Percentiles rank a stretch among this genome's conserved stretches.
phyloP scores from a whole-genome alignment of 2,797 vertebrate genomes.

The Chanos chanos region DNA sequence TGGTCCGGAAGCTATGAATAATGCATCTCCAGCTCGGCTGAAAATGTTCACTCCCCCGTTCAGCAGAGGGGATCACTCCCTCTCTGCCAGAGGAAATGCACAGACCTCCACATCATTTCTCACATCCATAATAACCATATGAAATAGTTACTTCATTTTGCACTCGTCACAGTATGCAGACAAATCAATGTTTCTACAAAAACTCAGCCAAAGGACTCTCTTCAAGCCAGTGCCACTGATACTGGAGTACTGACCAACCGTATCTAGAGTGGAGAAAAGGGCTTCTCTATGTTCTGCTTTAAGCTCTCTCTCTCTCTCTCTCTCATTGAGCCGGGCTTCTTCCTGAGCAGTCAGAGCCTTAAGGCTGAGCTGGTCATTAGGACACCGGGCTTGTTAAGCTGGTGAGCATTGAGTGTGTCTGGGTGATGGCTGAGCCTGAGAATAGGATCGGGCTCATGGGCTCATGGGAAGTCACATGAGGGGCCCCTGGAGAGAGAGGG shows the following conservation, averaged over 20 bases:
- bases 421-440: background rate
- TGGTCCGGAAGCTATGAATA: constrained; percentile 22
- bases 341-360: too few relatives aligned
- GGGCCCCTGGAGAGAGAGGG: constrained; percentile 8
- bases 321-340: too few relatives aligned
- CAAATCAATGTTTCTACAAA: too few relatives aligned
- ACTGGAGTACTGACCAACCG: too few relatives aligned
- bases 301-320: too few relatives aligned
- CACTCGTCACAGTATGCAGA: too few relatives aligned
- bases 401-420: background rate
- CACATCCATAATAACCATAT: background rate
- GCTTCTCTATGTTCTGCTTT: too few relatives aligned
- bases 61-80: constrained; percentile 11
- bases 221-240: too few relatives aligned
- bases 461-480: constrained; percentile 16
- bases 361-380: too few relatives aligned
- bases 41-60: background rate
- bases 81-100: background rate
- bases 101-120: constrained; percentile 1
- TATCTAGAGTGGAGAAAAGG: too few relatives aligned
- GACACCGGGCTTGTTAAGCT: background rate
- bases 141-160: too few relatives aligned
- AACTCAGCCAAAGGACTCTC: too few relatives aligned
- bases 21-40: constrained; percentile 15
- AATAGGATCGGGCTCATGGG: background rate